Percentiles rank a stretch among this genome's conserved stretches.
Conservation (phyloP, 2,797 vertebrate species). For the Eurystomus glaucurus region DNA sequence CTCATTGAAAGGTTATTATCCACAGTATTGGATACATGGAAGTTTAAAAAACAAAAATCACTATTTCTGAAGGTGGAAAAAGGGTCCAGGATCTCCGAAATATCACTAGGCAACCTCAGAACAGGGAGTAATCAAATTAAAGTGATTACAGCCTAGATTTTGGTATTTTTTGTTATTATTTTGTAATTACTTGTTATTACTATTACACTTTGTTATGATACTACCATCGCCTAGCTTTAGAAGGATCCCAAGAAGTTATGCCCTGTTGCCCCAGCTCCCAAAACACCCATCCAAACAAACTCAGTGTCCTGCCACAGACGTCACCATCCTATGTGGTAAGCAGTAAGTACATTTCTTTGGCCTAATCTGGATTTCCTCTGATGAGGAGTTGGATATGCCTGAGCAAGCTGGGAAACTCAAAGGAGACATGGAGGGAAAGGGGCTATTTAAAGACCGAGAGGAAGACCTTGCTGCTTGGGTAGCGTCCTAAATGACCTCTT, state of each 20-base stretch:
- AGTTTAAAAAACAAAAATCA: neutral
- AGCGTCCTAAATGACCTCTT: constrained; percentile 74
- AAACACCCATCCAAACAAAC: neutral
- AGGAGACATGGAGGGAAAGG: neutral
- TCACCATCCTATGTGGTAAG: neutral
- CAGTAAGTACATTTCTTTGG: neutral
- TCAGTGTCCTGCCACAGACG: neutral
- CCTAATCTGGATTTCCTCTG: neutral
- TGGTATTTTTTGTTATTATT: neutral
- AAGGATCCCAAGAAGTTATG: neutral
- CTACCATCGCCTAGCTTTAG: neutral
- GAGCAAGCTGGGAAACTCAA: constrained; percentile 37
- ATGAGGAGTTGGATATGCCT: neutral
- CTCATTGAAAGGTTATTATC: neutral
- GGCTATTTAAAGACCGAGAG: constrained; percentile 72
- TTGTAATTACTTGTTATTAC: neutral
- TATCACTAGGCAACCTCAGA: neutral
- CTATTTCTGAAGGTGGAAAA: neutral
- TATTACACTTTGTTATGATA: neutral
- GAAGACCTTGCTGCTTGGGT: constrained; percentile 24
- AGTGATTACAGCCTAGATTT: neutral
- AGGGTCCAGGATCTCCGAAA: neutral
- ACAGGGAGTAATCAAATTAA: neutral
- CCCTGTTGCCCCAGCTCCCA: neutral
- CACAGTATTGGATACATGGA: neutral